These are phyloP conservation scores for Anthopleura sola DNA, from an alignment of 64 coral and sea anemone genomes.

Conservation along the genomic window DNA sequence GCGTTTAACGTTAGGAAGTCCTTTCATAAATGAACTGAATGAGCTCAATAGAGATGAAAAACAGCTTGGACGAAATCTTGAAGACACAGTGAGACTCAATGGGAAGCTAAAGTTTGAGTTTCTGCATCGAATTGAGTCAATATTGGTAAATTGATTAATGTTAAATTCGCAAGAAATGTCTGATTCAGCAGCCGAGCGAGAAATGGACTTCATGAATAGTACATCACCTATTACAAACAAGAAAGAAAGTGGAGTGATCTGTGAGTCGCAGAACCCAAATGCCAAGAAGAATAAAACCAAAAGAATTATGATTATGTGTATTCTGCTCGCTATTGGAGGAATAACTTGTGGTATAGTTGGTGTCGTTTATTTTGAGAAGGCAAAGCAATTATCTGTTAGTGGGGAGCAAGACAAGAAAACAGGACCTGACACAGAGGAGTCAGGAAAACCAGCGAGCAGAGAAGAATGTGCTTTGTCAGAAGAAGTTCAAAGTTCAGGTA, in stretches of 20 bases:
- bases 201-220: not conserved
- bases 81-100: not conserved
- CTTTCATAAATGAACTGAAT: not conserved
- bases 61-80: not conserved
- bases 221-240: not conserved
- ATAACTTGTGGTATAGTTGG: not conserved
- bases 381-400: not conserved
- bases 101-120: not conserved
- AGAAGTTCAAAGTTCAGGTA: conserved; percentile 17
- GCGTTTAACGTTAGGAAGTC: not conserved
- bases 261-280: not conserved
- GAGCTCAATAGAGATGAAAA: not conserved
- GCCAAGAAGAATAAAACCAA: not conserved
- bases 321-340: not conserved
- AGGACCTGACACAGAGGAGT: not conserved
- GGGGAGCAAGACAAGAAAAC: not conserved
- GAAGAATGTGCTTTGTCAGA: not conserved
- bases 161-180: not conserved
- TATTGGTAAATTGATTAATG: not conserved
- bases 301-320: not conserved
- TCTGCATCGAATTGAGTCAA: not conserved
- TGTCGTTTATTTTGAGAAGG: not conserved
- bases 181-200: not conserved
- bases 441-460: not conserved
- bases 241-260: not conserved